These are phyloP conservation scores for Ennomos erosarius DNA, from an alignment of 2,888 invertebrate genomes.

Conservation along the genomic window DNA sequence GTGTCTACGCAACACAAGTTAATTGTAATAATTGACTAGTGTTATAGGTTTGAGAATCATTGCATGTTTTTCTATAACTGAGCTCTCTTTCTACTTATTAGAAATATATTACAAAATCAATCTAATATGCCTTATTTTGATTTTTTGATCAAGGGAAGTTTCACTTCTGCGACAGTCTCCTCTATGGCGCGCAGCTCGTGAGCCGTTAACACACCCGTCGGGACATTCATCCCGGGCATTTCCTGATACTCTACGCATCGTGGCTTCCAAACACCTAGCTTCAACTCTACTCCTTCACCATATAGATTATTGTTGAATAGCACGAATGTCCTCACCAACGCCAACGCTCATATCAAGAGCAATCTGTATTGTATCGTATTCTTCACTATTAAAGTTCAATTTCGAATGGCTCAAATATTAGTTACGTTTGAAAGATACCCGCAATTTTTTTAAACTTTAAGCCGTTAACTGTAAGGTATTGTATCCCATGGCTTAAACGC, in stretches of 20 bases:
- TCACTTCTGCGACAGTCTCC: constrained; percentile 1
- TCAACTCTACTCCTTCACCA: background rate
- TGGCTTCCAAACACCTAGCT: constrained; percentile 4
- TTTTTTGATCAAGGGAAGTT: background rate
- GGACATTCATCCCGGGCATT: constrained; percentile 48
- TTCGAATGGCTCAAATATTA: background rate
- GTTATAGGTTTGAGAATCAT: too few species aligned
- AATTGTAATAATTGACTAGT: too few species aligned
- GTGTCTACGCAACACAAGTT: too few species aligned
- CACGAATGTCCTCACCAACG: background rate
- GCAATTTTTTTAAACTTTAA: background rate
- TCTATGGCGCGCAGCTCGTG: constrained; percentile 31
- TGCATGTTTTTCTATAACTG: too few species aligned
- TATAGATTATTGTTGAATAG: constrained; percentile 5
- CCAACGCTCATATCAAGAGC: too few species aligned
- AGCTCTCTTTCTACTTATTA: too few species aligned
- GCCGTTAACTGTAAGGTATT: constrained; percentile 13
- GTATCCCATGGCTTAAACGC: constrained; percentile 1
- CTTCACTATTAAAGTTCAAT: too few species aligned
- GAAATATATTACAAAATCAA: too few species aligned
- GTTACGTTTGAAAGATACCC: background rate
- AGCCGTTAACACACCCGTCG: constrained; percentile 56
- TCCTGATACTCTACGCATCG: constrained; percentile 48
- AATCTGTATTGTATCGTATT: too few species aligned
- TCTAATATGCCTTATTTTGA: too few species aligned